phyloP scores from a whole-genome alignment of 2,113 vertebrate species.

The Oryzias javanicus region DNA sequence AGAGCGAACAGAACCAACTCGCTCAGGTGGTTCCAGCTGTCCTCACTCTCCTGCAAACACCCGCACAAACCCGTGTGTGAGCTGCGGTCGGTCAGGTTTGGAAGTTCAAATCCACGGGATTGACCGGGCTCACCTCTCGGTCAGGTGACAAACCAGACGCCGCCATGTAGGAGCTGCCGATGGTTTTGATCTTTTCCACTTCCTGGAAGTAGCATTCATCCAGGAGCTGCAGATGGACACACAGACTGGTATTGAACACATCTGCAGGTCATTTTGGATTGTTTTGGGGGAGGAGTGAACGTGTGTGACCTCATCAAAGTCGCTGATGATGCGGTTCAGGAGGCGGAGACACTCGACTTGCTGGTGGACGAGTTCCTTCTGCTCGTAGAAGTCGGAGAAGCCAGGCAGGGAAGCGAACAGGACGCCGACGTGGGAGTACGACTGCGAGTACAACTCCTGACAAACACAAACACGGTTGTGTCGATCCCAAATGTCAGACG shows the following conservation, averaged over 20 bases:
- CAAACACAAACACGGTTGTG: conserved; percentile 4
- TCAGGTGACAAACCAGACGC: conserved; percentile 91
- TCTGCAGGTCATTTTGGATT: not conserved
- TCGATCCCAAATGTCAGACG: not conserved
- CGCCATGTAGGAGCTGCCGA: conserved; percentile 92
- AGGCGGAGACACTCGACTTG: conserved; percentile 87
- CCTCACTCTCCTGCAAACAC: conserved; percentile 78
- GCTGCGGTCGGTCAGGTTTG: conserved; percentile 87
- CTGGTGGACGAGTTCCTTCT: conserved; percentile 87
- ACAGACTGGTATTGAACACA: not conserved
- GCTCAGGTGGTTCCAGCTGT: conserved; percentile 87
- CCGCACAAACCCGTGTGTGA: not conserved
- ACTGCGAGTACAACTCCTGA: conserved; percentile 89
- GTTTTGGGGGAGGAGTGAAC: not conserved
- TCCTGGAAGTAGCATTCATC: conserved; percentile 89
- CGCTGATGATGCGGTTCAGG: conserved; percentile 89
- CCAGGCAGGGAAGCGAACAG: conserved; percentile 92
- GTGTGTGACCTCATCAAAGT: conserved; percentile 86
- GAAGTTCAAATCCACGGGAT: conserved; percentile 39
- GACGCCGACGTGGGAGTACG: conserved; percentile 88
- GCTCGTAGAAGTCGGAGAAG: conserved; percentile 88
- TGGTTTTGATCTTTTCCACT: conserved; percentile 96
- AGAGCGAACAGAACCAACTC: conserved; percentile 89
- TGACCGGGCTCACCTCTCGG: conserved; percentile 75
- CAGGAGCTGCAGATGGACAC: conserved; percentile 74